Evolutionary conservation across 2,888 invertebrate genomes (phyloP), one percentile per base, ranked within the genome.

Genomic region (Didymodactylos carnosus): DNA sequence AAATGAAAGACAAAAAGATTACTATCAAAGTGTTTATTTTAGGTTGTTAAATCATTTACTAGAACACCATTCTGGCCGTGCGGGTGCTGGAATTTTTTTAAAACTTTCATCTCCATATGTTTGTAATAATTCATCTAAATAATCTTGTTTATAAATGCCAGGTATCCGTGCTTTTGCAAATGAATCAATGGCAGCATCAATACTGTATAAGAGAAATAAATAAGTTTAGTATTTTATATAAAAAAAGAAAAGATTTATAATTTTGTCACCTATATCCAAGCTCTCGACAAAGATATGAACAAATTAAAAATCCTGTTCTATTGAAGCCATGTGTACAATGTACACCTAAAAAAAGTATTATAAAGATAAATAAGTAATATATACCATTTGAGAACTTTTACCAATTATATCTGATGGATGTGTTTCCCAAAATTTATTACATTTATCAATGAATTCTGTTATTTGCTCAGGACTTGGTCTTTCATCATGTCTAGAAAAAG

Each of bases 251-350:
- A 5, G n/a, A 1, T 23, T 8, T 62, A 10, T 19, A 0, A 35
- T 29, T 0, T 62, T 6, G 8, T 8, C 29, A 62, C 62, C 62
- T 62, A 19, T 35, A 35, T n/a, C 35, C 62, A 35, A 10, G 35
- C 35, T 35, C 62, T 35, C 35, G 62, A n/a, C 62, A 62, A 10
- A 98, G 87, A 83, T 91, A 99, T 0, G 93, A 89, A 39, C 89
- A 88, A 72, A 99, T 90, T 10, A 98, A 86, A 81, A 97, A 99
- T 0, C 98, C 98, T 11, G 95, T 95, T 78, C 98, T 87, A 83
- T 99, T 99, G 83, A 97, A 98, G 0, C 98, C 98, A 83, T 99
- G 98, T 0, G 98, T 95, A 80, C 94, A 95, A 82, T 94, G 94
- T 11, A 95, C 89, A 40, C 87, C 90, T 82, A 85, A 79, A 75